Percentiles rank a stretch among this genome's conserved stretches.
Evolutionary conservation across 2,888 invertebrate species (phyloP).

Genomic region (Acleris emargana): DNA sequence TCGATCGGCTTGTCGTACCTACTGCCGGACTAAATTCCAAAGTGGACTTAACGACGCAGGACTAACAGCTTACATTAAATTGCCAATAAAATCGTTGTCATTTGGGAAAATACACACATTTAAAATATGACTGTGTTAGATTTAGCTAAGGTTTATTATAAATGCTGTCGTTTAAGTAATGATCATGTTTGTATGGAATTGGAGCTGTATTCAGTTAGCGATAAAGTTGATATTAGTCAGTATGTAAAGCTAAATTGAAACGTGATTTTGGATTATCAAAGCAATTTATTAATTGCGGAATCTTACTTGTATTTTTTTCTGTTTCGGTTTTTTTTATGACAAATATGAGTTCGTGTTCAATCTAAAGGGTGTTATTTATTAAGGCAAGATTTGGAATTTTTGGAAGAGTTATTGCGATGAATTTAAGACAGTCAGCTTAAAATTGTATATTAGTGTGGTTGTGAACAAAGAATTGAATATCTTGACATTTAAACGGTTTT

Average conservation of each 20-base stretch:
- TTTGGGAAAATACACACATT: not conserved
- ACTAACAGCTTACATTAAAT: not conserved
- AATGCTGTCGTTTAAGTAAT: not conserved
- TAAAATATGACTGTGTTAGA: not conserved
- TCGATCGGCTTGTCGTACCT: constrained; percentile 62
- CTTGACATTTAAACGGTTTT: too few species aligned
- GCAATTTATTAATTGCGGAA: not conserved
- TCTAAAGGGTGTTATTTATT: too few species aligned
- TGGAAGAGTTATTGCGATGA: too few species aligned
- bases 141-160: not conserved
- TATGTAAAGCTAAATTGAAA: too few species aligned
- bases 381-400: too few species aligned
- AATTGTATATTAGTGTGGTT: too few species aligned
- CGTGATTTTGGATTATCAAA: too few species aligned
- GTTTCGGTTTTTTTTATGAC: not conserved
- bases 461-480: too few species aligned
- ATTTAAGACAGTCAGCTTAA: too few species aligned
- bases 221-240: too few species aligned
- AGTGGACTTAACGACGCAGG: not conserved
- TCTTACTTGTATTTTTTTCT: not conserved
- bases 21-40: constrained; percentile 33
- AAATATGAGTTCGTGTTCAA: not conserved
- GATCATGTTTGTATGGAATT: too few species aligned
- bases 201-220: too few species aligned
- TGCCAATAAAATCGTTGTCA: not conserved